Conservation (phyloP, 2,797 vertebrate species). For the Molossus molossus region DNA sequence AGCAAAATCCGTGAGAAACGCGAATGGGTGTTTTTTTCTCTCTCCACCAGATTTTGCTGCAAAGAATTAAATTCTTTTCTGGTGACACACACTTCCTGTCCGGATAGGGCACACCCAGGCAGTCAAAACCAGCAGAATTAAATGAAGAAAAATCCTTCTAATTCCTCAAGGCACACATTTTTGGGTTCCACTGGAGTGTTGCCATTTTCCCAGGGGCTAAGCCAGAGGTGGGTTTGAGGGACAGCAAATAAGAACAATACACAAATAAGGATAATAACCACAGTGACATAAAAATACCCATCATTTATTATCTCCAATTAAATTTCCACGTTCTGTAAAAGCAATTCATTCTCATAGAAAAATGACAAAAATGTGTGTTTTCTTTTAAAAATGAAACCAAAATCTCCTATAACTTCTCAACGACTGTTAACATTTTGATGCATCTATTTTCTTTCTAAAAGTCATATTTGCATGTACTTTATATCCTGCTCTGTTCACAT, state of each 20-base stretch:
- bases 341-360: slow-evolving; percentile 42
- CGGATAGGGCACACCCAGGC: slow-evolving; percentile 76
- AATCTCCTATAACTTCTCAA: not conserved
- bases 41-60: slow-evolving; percentile 57
- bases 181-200: slow-evolving; percentile 61
- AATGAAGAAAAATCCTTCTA: slow-evolving; percentile 67
- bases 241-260: slow-evolving; percentile 28
- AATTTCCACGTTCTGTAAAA: slow-evolving; percentile 2
- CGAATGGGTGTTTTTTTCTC: not conserved
- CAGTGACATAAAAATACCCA: slow-evolving; percentile 5
- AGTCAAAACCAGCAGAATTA: slow-evolving; percentile 59
- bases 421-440: not conserved
- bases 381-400: slow-evolving; percentile 40
- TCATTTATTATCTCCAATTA: slow-evolving; percentile 24
- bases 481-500: not conserved
- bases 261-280: not conserved
- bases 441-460: slow-evolving; percentile 33
- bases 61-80: slow-evolving; percentile 82
- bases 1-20: slow-evolving; percentile 42
- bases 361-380: not conserved
- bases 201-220: slow-evolving; percentile 75
- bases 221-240: slow-evolving; percentile 48
- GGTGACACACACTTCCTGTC: slow-evolving; percentile 78
- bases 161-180: slow-evolving; percentile 68
- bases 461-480: not conserved